A percentile compares a stretch with the other conserved stretches of the same genome.
These are phyloP conservation scores for Triplophysa tibetana DNA, from an alignment of 2,113 vertebrate species.

Conservation along the genomic window DNA sequence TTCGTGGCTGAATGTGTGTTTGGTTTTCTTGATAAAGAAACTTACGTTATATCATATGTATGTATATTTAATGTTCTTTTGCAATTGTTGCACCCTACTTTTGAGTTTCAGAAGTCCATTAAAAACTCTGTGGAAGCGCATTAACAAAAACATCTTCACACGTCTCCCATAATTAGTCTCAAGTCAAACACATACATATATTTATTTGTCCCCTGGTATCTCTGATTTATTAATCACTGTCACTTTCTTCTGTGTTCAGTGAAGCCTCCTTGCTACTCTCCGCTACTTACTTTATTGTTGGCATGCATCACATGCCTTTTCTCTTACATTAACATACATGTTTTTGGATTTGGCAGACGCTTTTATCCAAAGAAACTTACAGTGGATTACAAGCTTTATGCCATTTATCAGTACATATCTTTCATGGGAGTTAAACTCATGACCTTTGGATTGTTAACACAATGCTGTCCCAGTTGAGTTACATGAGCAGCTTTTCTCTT, in stretches of 20 bases:
- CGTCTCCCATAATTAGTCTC: constrained; percentile 3
- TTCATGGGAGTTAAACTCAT: too few relatives aligned
- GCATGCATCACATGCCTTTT: neutral
- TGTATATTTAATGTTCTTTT: too few relatives aligned
- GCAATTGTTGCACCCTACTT: too few relatives aligned
- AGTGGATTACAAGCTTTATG: too few relatives aligned
- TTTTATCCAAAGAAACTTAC: too few relatives aligned
- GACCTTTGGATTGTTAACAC: too few relatives aligned
- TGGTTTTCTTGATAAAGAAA: neutral
- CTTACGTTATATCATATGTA: too few relatives aligned
- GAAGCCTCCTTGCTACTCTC: too few relatives aligned
- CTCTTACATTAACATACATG: neutral
- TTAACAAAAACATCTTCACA: neutral
- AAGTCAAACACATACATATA: neutral
- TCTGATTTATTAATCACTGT: constrained; percentile 42
- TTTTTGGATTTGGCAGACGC: too few relatives aligned
- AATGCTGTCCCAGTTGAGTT: too few relatives aligned
- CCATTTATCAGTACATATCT: too few relatives aligned
- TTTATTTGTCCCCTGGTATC: constrained; percentile 29
- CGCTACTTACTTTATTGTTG: constrained; percentile 5
- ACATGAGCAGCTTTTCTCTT: constrained; percentile 9
- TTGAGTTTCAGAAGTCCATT: too few relatives aligned
- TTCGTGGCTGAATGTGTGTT: neutral
- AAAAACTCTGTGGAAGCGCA: neutral
- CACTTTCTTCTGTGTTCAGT: constrained; percentile 45